These are phyloP conservation scores for Triops longicaudatus DNA, from an alignment of 1,140 invertebrate genomes.

Conservation along the genomic window DNA sequence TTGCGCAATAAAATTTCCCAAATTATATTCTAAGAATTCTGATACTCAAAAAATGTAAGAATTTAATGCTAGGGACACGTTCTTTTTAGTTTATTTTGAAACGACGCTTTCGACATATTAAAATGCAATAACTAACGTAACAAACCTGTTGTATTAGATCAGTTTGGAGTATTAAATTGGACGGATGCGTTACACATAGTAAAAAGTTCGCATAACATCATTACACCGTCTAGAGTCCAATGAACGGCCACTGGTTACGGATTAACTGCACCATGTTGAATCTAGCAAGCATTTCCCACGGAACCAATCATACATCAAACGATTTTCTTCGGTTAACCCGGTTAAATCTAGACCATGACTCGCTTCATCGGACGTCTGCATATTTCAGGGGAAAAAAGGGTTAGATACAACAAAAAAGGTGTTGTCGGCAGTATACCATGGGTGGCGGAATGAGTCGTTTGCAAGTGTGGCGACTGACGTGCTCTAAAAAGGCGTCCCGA, in stretches of 20 bases:
- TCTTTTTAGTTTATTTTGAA: too few species aligned
- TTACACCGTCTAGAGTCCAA: not conserved
- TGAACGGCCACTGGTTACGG: not conserved
- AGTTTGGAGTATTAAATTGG: not conserved
- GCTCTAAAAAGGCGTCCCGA: slow-evolving; percentile 60
- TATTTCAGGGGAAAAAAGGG: slow-evolving; percentile 32
- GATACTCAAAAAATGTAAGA: too few species aligned
- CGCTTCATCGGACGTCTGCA: slow-evolving; percentile 41
- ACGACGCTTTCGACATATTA: too few species aligned
- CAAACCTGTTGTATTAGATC: too few species aligned
- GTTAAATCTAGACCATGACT: slow-evolving; percentile 39
- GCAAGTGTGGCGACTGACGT: slow-evolving; percentile 65
- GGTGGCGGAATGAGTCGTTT: slow-evolving; percentile 68
- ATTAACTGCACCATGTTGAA: slow-evolving; percentile 52
- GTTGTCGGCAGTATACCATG: slow-evolving; percentile 50
- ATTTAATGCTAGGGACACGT: too few species aligned
- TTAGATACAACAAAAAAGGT: not conserved
- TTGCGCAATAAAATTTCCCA: too few species aligned
- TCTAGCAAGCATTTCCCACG: slow-evolving; percentile 71
- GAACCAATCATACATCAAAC: slow-evolving; percentile 66
- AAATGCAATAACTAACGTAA: too few species aligned
- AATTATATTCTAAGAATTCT: too few species aligned
- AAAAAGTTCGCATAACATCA: not conserved
- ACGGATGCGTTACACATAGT: not conserved
- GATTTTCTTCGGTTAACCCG: slow-evolving; percentile 51